Conservation (phyloP, 2,888 invertebrate species). For the Troides oblongomaculatus region DNA sequence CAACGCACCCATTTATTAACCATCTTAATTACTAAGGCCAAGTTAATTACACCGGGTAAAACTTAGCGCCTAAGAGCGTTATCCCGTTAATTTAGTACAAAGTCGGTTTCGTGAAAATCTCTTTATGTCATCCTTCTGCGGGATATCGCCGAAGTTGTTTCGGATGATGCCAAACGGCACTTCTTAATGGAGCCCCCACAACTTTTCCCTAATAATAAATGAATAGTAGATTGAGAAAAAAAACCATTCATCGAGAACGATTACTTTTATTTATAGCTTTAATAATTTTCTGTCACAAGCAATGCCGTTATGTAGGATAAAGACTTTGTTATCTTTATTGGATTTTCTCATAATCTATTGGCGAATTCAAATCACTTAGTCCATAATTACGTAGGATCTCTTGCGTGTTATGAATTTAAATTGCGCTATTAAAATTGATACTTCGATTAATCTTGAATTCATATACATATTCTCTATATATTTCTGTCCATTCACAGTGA, state of each 20-base stretch:
- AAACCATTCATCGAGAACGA: constrained; percentile 66
- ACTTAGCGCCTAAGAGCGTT: constrained; percentile 72
- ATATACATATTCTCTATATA: neutral
- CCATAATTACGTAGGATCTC: constrained; percentile 12
- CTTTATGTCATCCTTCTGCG: constrained; percentile 60
- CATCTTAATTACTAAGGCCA: constrained; percentile 76
- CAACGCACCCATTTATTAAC: constrained; percentile 76
- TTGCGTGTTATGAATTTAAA: constrained; percentile 18
- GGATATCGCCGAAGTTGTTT: constrained; percentile 55
- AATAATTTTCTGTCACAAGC: constrained; percentile 69
- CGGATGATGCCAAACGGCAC: constrained; percentile 56
- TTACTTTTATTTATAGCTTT: constrained; percentile 70
- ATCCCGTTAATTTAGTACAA: constrained; percentile 69
- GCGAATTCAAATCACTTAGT: constrained; percentile 37
- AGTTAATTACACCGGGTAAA: constrained; percentile 73
- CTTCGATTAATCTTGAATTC: neutral
- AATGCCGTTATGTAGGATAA: constrained; percentile 57
- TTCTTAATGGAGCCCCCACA: constrained; percentile 53
- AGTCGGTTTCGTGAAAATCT: constrained; percentile 60
- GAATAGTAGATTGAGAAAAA: constrained; percentile 56
- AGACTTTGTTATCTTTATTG: constrained; percentile 53
- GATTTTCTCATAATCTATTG: constrained; percentile 46
- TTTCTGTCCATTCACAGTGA: neutral
- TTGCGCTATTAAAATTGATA: constrained; percentile 2
- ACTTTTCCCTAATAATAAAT: constrained; percentile 70